Base-by-base conservation (phyloP, 2,888 invertebrate species). In the Drosophila longiperda region DNA sequence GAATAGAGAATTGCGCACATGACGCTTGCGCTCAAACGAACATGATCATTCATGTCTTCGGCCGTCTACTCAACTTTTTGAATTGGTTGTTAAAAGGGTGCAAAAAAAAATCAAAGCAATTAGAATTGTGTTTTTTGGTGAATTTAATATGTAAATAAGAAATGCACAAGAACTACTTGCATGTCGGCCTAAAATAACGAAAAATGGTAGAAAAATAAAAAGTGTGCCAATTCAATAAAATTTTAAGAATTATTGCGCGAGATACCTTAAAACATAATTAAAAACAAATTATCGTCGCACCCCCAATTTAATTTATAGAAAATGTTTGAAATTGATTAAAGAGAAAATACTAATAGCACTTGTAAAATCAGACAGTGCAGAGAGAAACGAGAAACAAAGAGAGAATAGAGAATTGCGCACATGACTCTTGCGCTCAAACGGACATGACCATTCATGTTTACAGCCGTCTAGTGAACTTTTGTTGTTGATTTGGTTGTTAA, bases 381-480 rank as follows among this genome's bases (percentile, higher is more conserved):
- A 36, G 7, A 57, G 11, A 52, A 34, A 23, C 32, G 9, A 49
- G 15, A 12, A n/a, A 48, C 57, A 17, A 15, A 23, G n/a, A n/a
- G 12, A 52, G 55, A 48, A 3, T 60, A 9, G 75, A 60, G 50
- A 29, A 32, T 36, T n/a, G 36, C 40, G 68, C 68, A 11, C 29
- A 33, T 60, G 73, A 57, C 71, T 61, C 49, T 32, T 38, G 29
- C 1, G 40, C 0, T 29, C n/a, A 75, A 61, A 2, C 50, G 70
- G 53, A 80, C 86, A 79, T 62, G 86, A 71, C 65, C 69, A 58
- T 72, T 69, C 89, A 64, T 65, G 86, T 67, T 42, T 60, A 60
- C 15, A 17, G 32, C 42, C 15, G 6, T 32, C 62, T 9, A 26
- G 33, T 38, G 7, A 34, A 34, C 17, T 48, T 11, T 49, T 53